Percentiles rank a stretch among this genome's conserved stretches.
These are phyloP conservation scores for Cheumatopsyche charites DNA, from an alignment of 1,140 invertebrate species.

Conservation along the genomic window DNA sequence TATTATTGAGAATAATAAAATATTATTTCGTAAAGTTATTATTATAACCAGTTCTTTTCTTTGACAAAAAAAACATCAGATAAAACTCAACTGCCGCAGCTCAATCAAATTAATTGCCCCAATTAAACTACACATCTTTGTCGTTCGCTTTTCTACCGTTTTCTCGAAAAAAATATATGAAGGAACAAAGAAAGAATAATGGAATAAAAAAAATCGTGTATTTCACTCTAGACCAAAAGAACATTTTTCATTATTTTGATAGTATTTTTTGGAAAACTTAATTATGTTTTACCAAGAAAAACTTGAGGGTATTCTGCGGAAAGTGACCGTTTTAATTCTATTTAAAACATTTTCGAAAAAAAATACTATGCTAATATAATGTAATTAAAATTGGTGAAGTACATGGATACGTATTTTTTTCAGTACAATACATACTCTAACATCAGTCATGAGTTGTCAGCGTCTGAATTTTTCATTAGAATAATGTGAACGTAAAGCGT, in stretches of 20 bases:
- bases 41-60: not conserved
- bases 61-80: not conserved
- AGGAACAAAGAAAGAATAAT: not conserved
- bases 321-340: too few relatives aligned
- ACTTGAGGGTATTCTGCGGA: not conserved
- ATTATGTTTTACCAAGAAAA: not conserved
- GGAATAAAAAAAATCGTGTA: not conserved
- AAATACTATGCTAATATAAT: too few relatives aligned
- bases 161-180: not conserved
- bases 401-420: too few relatives aligned
- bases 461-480: too few relatives aligned
- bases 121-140: conserved; percentile 17
- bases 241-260: conserved; percentile 18
- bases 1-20: too few relatives aligned
- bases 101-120: conserved; percentile 18
- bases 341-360: too few relatives aligned
- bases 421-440: too few relatives aligned
- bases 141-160: conserved; percentile 1
- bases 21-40: too few relatives aligned
- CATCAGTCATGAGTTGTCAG: too few relatives aligned
- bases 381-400: too few relatives aligned
- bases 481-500: not conserved
- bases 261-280: not conserved
- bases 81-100: not conserved
- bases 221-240: not conserved